Evolutionary conservation across 2,113 vertebrate genomes (phyloP), one percentile per base, ranked within the genome.

Genomic region (Rhadina sibilatrix): DNA sequence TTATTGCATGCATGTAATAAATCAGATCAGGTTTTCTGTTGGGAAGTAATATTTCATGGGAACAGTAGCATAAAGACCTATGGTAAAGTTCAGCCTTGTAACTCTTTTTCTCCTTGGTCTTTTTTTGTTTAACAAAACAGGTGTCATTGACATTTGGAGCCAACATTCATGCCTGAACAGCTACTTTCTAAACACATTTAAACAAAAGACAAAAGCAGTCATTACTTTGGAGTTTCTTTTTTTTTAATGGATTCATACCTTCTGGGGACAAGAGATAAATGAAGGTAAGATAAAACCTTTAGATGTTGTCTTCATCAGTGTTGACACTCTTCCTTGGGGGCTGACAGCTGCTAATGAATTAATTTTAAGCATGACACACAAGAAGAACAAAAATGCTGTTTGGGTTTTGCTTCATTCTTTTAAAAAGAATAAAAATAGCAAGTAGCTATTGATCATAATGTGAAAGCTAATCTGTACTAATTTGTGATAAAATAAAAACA

Each of bases 271-370:
- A 94, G 90, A 97, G 95, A 97, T 92, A 96, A 96, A 98, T 96
- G 90, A 93, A 95, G 46, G 95, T 94, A 97, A 98, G 31, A 74
- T 61, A 87, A 98, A 97, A 98, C 95, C 91, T 97, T 97, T 87
- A 97, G 96, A 96, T 96, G 91, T 83, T 97, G 94, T 94, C 96
- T 96, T 97, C 96, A 97, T 96, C 94, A 94, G 52, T 92, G 87
- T 40, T 97, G 95, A 95, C 85, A 93, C 81, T 95, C 95, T 91
- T 89, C 87, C 87, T 96, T 93, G 60, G 52, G 87, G 78, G 65
- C 91, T 97, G 97, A 95, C 97, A 98, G 93, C 87, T 97, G 96
- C 85, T 97, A 97, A 97, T 96, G 87, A 98, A 96, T 97, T 97
- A 38, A 94, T 97, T 97, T 97, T 97, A 96, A 97, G 95, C 83